Evolutionary conservation across 64 coral and sea anemone genomes (phyloP).

Genomic region (Montipora cactus): DNA sequence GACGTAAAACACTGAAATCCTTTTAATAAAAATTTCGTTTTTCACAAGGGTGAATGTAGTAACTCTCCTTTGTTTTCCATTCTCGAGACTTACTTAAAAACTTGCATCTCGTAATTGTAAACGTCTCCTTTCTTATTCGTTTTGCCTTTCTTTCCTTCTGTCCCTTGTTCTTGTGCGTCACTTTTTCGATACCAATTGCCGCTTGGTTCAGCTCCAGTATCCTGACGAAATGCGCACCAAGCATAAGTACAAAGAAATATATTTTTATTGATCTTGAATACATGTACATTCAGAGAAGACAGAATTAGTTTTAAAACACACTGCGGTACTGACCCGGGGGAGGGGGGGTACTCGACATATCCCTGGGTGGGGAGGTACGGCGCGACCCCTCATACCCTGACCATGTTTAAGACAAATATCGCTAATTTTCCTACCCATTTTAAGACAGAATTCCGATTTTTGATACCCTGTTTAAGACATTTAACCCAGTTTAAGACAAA

Average conservation of each 20-base stretch:
- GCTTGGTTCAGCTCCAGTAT: neutral
- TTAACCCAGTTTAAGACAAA: too few species aligned
- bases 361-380: too few species aligned
- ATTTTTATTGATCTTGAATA: neutral
- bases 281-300: neutral
- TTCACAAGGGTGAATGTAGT: neutral
- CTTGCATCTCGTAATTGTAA: neutral
- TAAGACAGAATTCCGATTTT: too few species aligned
- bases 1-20: too few species aligned
- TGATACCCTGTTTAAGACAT: too few species aligned
- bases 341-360: too few species aligned
- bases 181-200: neutral
- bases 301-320: too few species aligned
- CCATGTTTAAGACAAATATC: too few species aligned
- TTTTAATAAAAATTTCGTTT: too few species aligned
- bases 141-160: neutral
- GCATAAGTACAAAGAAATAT: neutral
- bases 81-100: neutral
- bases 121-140: neutral
- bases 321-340: too few species aligned
- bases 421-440: too few species aligned
- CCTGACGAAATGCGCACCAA: neutral
- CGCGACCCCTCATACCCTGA: too few species aligned
- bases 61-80: neutral
- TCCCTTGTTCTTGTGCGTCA: neutral